phyloP scores from a whole-genome alignment of 2,888 invertebrate genomes.

The Apamea epomidion region DNA sequence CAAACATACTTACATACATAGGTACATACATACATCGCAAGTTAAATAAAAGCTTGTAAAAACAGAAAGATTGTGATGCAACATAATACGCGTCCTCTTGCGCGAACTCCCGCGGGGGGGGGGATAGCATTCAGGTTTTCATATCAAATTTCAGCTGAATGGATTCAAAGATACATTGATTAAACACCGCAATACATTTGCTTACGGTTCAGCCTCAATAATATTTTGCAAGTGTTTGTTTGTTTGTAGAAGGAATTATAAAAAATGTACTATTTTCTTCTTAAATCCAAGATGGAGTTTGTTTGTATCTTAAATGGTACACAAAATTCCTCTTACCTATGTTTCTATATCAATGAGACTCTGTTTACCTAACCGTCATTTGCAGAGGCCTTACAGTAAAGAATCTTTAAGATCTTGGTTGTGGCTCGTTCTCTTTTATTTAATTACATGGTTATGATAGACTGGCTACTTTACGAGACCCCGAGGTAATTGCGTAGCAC shows the following conservation, averaged over 20 bases:
- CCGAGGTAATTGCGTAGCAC: neutral
- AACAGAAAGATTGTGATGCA: conserved; percentile 14
- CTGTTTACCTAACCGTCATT: neutral
- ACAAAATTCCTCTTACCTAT: conserved; percentile 11
- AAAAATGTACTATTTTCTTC: conserved; percentile 40
- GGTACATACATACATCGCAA: no score
- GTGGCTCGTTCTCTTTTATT: neutral
- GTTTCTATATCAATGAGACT: neutral
- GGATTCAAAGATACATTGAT: conserved; percentile 77
- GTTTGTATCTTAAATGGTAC: conserved; percentile 32
- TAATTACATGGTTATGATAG: neutral
- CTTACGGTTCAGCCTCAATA: conserved; percentile 49
- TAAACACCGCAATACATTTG: conserved; percentile 71
- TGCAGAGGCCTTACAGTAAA: neutral
- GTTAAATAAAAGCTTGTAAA: neutral
- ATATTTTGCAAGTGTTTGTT: conserved; percentile 44
- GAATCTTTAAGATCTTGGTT: neutral
- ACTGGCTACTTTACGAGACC: neutral
- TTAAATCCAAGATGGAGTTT: conserved; percentile 32
- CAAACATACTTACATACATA: no score
- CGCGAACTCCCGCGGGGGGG: conserved; percentile 41
- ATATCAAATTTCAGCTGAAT: conserved; percentile 75
- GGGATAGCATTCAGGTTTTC: conserved; percentile 60
- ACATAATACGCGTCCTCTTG: conserved; percentile 35
- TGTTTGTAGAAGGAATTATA: conserved; percentile 47